Conservation (phyloP, 2,113 vertebrate species). For the Hippocampus comes region DNA sequence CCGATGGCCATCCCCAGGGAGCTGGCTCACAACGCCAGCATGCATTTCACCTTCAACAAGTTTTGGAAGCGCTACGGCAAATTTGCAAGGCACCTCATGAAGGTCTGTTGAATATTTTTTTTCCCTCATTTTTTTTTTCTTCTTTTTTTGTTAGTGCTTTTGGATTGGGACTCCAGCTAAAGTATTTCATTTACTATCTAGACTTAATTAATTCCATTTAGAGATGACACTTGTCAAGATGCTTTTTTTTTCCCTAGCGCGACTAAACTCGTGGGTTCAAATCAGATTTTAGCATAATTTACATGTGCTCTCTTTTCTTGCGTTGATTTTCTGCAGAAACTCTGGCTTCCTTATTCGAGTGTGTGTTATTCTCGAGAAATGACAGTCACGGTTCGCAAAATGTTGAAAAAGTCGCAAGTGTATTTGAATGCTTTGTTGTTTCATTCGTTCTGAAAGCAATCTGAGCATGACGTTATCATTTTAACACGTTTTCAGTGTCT, state of each 20-base stretch:
- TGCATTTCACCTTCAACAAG: slow-evolving; percentile 94
- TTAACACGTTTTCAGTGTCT: not conserved
- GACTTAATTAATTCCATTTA: not conserved
- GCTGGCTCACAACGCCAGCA: slow-evolving; percentile 86
- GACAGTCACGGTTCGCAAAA: no score
- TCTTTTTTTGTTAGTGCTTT: not conserved
- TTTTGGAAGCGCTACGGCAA: slow-evolving; percentile 96
- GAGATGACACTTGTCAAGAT: no score
- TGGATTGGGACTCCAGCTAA: not conserved
- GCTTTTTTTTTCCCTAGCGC: no score
- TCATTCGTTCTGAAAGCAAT: not conserved
- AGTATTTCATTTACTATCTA: not conserved
- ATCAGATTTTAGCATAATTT: no score
- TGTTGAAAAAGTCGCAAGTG: no score
- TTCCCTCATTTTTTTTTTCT: not conserved
- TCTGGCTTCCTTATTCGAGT: no score
- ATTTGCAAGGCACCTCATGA: slow-evolving; percentile 93
- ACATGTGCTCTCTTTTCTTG: no score
- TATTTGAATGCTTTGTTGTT: no score
- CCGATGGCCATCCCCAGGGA: slow-evolving; percentile 84
- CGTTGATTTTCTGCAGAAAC: no score
- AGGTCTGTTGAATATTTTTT: slow-evolving; percentile 62
- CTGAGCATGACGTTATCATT: no score
- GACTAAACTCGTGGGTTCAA: no score
- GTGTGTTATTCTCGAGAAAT: no score